These are phyloP conservation scores for Spongilla lacustris DNA, from an alignment of 37 sponge, comb jelly and placozoan genomes.

Conservation along the genomic window DNA sequence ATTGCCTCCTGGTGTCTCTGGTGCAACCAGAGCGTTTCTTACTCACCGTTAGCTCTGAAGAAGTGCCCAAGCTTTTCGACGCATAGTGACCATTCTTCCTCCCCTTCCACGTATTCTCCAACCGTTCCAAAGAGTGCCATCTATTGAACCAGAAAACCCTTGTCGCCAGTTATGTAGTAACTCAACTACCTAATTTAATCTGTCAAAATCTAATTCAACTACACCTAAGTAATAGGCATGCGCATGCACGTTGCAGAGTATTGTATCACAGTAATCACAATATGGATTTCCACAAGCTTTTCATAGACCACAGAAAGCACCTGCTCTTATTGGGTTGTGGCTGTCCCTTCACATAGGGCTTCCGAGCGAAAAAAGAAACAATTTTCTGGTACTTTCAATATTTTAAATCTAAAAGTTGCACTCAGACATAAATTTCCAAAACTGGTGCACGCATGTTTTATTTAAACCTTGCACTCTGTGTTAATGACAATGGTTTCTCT, in stretches of 20 bases:
- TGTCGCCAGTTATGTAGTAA: slow-evolving; percentile 4
- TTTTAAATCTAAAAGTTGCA: no score
- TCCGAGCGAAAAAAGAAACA: no score
- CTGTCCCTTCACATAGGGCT: no score
- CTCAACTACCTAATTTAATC: background rate
- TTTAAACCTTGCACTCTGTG: no score
- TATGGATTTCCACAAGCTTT: no score
- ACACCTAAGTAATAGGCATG: background rate
- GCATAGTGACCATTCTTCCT: slow-evolving; percentile 1
- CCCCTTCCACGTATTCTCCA: slow-evolving; percentile 10
- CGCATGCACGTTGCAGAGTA: background rate
- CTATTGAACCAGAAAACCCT: background rate
- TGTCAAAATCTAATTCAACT: background rate
- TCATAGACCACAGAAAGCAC: no score
- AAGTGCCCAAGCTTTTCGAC: slow-evolving; percentile 6
- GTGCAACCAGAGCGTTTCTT: slow-evolving; percentile 7
- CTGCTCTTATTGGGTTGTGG: no score
- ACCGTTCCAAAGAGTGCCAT: background rate
- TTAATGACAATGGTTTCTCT: no score
- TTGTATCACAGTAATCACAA: background rate
- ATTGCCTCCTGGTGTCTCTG: background rate
- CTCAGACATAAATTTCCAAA: no score
- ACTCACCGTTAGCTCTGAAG: background rate
- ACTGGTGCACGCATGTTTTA: no score
- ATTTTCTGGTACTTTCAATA: no score